A percentile compares a stretch with the other conserved stretches of the same genome.
Conservation (phyloP, 1,140 invertebrate genomes). For the Musca vetustissima region DNA sequence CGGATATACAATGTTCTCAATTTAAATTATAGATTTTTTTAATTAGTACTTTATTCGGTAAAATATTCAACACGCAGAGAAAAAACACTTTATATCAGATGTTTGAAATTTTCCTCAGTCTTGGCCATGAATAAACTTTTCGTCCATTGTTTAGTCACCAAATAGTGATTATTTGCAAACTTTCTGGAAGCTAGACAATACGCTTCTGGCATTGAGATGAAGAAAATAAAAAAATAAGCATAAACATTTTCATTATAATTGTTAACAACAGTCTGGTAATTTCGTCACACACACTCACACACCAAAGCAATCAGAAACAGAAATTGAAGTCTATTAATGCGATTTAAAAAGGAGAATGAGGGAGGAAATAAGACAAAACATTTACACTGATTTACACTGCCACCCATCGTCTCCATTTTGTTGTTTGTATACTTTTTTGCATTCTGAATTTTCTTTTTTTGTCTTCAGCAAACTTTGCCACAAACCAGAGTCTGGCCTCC, state of each 20-base stretch:
- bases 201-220: too few species aligned
- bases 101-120: too few species aligned
- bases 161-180: too few species aligned
- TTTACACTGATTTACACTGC: neutral
- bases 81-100: too few species aligned
- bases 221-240: neutral
- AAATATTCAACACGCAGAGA: too few species aligned
- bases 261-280: constrained; percentile 14
- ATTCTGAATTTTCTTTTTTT: neutral
- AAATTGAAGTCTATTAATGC: constrained; percentile 14
- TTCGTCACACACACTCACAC: constrained; percentile 1
- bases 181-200: too few species aligned
- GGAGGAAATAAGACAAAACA: neutral
- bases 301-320: constrained; percentile 20
- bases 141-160: too few species aligned
- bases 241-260: constrained; percentile 5
- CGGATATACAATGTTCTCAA: too few species aligned
- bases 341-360: constrained; percentile 9
- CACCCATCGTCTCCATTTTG: neutral
- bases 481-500: too few species aligned
- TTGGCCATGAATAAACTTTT: too few species aligned
- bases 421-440: neutral
- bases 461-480: neutral
- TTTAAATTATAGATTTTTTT: too few species aligned
- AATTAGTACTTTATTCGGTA: too few species aligned